A percentile compares a stretch with the other conserved stretches of the same genome.
Conservation (phyloP, 30 jellyfish, hydroid and myxozoan species). For the Cassiopea andromeda region DNA sequence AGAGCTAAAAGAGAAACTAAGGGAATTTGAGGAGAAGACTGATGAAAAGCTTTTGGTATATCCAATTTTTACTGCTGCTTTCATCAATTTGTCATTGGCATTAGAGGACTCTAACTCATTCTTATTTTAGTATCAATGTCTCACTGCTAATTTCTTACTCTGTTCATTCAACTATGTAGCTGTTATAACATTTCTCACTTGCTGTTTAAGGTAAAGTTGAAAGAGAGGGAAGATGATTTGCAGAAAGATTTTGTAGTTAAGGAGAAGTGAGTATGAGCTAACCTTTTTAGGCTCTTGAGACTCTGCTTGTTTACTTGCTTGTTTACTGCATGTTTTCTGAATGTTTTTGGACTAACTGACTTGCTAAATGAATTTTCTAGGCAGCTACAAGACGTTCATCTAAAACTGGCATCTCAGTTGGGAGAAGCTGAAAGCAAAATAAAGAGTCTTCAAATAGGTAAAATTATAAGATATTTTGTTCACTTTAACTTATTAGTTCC, state of each 20-base stretch:
- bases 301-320: too few species aligned
- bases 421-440: slow-evolving; percentile 89
- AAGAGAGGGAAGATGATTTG: slow-evolving; percentile 73
- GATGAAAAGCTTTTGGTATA: slow-evolving; percentile 78
- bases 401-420: slow-evolving; percentile 79
- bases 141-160: too few species aligned
- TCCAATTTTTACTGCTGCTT: background rate
- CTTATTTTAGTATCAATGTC: too few species aligned
- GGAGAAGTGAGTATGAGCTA: slow-evolving; percentile 65
- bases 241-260: slow-evolving; percentile 50
- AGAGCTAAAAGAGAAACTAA: slow-evolving; percentile 83
- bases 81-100: background rate
- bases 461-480: too few species aligned
- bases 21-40: slow-evolving; percentile 79
- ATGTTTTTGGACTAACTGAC: background rate
- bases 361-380: slow-evolving; percentile 4
- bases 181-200: too few species aligned
- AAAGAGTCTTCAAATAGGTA: slow-evolving; percentile 75
- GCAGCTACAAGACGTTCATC: slow-evolving; percentile 75
- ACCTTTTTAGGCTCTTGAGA: too few species aligned
- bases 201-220: slow-evolving; percentile 63
- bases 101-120: too few species aligned
- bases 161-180: too few species aligned
- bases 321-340: background rate
- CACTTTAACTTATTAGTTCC: too few species aligned